These are phyloP conservation scores for Neodiprion lecontei DNA, from an alignment of 1,140 invertebrate species.

Conservation along the genomic window DNA sequence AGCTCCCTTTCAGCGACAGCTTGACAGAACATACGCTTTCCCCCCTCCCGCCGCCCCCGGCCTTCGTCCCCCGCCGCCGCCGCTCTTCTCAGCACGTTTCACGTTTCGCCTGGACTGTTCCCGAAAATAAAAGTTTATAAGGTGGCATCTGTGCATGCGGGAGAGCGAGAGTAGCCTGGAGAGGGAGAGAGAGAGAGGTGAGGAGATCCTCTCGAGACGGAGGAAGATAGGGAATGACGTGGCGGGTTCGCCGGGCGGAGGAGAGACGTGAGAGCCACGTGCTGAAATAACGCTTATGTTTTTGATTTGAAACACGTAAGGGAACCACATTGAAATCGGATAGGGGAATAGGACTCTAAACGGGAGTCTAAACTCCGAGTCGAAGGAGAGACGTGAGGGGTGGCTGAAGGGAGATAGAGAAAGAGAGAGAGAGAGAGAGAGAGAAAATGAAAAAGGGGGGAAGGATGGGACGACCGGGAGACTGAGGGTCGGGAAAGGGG, in stretches of 20 bases:
- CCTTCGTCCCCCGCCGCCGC: slow-evolving; percentile 10
- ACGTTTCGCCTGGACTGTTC: slow-evolving; percentile 21
- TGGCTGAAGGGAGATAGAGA: not conserved
- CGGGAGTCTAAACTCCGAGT: slow-evolving; percentile 41
- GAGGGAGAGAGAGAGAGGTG: slow-evolving; percentile 10
- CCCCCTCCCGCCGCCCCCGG: slow-evolving; percentile 28
- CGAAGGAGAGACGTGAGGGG: slow-evolving; percentile 42
- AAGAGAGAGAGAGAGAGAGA: not conserved
- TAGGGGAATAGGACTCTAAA: slow-evolving; percentile 49
- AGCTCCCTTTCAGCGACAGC: slow-evolving; percentile 56
- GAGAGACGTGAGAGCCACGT: slow-evolving; percentile 39
- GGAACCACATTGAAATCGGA: slow-evolving; percentile 57
- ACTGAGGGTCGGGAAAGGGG: not conserved
- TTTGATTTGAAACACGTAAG: slow-evolving; percentile 58
- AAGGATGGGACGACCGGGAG: slow-evolving; percentile 21
- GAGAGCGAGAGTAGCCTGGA: slow-evolving; percentile 11
- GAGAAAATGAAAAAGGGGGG: slow-evolving; percentile 17
- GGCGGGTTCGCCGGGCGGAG: not conserved
- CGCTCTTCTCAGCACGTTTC: slow-evolving; percentile 12
- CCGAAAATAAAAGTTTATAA: slow-evolving; percentile 55
- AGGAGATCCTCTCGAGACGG: slow-evolving; percentile 8
- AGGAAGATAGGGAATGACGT: slow-evolving; percentile 14
- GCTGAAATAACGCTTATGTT: slow-evolving; percentile 51
- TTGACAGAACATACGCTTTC: slow-evolving; percentile 58
- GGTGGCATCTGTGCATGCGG: slow-evolving; percentile 34